phyloP scores from a whole-genome alignment of 2,113 vertebrate species.

The Diglossa brunneiventris region DNA sequence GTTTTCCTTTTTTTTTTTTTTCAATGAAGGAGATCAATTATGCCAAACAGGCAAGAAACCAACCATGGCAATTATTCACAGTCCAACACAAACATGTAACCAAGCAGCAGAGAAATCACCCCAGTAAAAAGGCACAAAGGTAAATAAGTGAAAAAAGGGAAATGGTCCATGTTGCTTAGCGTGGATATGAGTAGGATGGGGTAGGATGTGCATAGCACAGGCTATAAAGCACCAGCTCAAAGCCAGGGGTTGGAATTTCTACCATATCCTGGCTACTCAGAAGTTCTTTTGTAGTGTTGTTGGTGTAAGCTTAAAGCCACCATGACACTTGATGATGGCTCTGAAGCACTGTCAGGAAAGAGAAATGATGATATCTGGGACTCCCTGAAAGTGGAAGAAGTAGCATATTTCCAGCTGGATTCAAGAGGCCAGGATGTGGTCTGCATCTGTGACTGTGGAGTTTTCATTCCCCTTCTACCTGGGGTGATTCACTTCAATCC shows the following conservation, averaged over 20 bases:
- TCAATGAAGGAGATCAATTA: not conserved
- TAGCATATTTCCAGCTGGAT: not conserved
- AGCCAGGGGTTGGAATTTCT: not conserved
- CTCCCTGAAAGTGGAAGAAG: not conserved
- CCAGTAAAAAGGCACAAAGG: not conserved
- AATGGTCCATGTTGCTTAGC: not conserved
- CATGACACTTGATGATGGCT: not conserved
- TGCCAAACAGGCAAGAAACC: not conserved
- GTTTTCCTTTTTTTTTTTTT: not conserved
- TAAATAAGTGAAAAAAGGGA: not conserved
- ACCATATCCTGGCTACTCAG: not conserved
- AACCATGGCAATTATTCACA: not conserved
- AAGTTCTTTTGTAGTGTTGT: not conserved
- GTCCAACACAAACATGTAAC: not conserved
- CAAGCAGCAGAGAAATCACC: not conserved
- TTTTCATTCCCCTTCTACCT: not conserved
- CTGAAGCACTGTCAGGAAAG: not conserved
- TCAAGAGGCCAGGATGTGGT: not conserved
- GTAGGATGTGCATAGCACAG: not conserved
- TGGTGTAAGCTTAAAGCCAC: not conserved
- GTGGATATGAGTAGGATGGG: not conserved
- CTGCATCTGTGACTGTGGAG: fast-evolving
- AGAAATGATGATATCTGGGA: not conserved
- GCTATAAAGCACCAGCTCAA: not conserved
- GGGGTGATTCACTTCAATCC: not conserved